These are phyloP conservation scores for Chloromyia formosa DNA, from an alignment of 2,888 invertebrate species.

Conservation along the genomic window DNA sequence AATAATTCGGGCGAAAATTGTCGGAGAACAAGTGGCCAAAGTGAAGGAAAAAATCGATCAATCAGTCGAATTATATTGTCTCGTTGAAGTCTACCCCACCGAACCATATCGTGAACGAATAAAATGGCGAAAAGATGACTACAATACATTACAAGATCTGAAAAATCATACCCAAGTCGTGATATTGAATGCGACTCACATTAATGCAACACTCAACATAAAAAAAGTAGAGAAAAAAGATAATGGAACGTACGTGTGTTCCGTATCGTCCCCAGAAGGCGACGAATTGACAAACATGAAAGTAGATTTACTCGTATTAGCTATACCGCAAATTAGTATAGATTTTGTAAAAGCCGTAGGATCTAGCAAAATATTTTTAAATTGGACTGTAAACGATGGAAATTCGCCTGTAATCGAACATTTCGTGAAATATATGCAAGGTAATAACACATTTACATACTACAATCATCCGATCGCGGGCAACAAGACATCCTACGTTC, in stretches of 20 bases:
- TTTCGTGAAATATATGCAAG: conserved; percentile 68
- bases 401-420: conserved; percentile 74
- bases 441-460: conserved; percentile 69
- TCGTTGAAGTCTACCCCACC: conserved; percentile 70
- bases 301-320: conserved; percentile 70
- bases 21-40: conserved; percentile 61
- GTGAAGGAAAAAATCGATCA: conserved; percentile 67
- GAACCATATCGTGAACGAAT: conserved; percentile 57
- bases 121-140: conserved; percentile 69
- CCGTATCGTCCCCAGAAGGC: conserved; percentile 59
- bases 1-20: conserved; percentile 65
- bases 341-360: conserved; percentile 80
- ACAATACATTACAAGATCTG: conserved; percentile 56
- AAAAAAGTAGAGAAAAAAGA: conserved; percentile 72
- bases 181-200: conserved; percentile 67
- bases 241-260: conserved; percentile 76
- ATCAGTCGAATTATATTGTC: conserved; percentile 66
- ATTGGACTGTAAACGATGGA: conserved; percentile 83
- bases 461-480: conserved; percentile 70
- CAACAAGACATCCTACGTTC: conserved; percentile 73
- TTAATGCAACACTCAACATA: conserved; percentile 69
- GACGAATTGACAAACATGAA: conserved; percentile 62
- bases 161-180: conserved; percentile 61
- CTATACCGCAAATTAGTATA: conserved; percentile 75
- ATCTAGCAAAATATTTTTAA: conserved; percentile 77